These are phyloP conservation scores for Bombus superbus DNA, from an alignment of 1,140 invertebrate species.

Conservation along the genomic window DNA sequence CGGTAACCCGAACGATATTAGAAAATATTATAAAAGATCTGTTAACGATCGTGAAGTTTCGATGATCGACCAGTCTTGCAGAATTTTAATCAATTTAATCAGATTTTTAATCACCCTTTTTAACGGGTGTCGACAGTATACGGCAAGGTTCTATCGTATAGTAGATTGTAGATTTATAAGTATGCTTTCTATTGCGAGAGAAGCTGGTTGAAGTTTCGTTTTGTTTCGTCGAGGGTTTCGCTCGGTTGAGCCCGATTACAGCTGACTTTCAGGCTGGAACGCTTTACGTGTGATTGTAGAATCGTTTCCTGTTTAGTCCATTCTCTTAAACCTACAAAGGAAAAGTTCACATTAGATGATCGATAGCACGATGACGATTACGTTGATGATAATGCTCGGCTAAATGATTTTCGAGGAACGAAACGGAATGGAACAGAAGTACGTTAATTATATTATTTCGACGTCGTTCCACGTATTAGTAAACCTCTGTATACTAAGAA, in stretches of 20 bases:
- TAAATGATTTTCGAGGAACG: not conserved
- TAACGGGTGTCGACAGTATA: not conserved
- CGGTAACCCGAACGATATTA: not conserved
- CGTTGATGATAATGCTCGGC: not conserved
- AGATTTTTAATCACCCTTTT: not conserved
- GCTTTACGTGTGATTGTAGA: not conserved
- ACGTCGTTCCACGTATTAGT: not conserved
- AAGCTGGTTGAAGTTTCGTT: conserved; percentile 20
- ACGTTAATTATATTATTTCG: conserved; percentile 10
- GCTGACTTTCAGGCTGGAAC: conserved; percentile 35
- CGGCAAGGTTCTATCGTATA: not conserved
- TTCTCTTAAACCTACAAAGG: not conserved
- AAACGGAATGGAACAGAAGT: not conserved
- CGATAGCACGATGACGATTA: not conserved
- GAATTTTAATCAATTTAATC: conserved; percentile 6
- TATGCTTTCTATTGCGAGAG: conserved; percentile 34
- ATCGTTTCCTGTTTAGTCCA: conserved; percentile 24
- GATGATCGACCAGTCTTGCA: conserved; percentile 7
- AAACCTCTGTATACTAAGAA: conserved; percentile 3
- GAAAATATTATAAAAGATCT: not conserved
- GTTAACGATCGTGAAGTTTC: not conserved
- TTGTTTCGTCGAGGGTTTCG: conserved; percentile 25
- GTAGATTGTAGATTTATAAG: conserved; percentile 5
- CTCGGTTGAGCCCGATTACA: conserved; percentile 6
- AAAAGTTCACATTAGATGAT: not conserved